Conservation (phyloP, 2,113 vertebrate species). For the Pholis gunnellus region DNA sequence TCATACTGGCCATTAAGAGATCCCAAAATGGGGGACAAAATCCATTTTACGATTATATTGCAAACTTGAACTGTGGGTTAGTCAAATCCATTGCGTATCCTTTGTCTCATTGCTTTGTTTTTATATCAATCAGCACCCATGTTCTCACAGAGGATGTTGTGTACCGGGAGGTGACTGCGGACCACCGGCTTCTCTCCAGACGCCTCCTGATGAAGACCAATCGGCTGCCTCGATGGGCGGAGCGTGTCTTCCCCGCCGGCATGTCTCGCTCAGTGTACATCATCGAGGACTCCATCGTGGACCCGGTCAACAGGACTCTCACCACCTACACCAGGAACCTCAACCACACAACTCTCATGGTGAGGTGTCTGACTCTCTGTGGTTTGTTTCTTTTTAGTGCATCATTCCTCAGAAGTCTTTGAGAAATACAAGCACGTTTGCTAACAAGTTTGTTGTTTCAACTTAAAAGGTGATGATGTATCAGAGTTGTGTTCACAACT, state of each 20-base stretch:
- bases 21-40: not conserved
- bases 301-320: slow-evolving; percentile 77
- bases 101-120: not conserved
- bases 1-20: not conserved
- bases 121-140: slow-evolving; percentile 77
- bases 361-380: slow-evolving; percentile 24
- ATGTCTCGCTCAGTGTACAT: slow-evolving; percentile 85
- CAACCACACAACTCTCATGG: slow-evolving; percentile 80
- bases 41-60: not conserved
- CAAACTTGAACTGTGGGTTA: not conserved
- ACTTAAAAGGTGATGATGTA: not conserved
- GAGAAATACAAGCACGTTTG: not conserved
- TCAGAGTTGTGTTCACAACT: not conserved
- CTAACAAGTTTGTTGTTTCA: not conserved
- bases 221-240: slow-evolving; percentile 86
- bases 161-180: slow-evolving; percentile 83
- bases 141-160: slow-evolving; percentile 87
- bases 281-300: slow-evolving; percentile 86
- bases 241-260: slow-evolving; percentile 80
- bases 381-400: not conserved
- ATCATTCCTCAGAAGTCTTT: not conserved
- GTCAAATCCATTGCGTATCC: not conserved
- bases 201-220: slow-evolving; percentile 88
- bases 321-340: slow-evolving; percentile 85
- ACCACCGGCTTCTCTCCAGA: slow-evolving; percentile 81